phyloP scores from a whole-genome alignment of 2,888 invertebrate species.

The Drosophila lacicola region DNA sequence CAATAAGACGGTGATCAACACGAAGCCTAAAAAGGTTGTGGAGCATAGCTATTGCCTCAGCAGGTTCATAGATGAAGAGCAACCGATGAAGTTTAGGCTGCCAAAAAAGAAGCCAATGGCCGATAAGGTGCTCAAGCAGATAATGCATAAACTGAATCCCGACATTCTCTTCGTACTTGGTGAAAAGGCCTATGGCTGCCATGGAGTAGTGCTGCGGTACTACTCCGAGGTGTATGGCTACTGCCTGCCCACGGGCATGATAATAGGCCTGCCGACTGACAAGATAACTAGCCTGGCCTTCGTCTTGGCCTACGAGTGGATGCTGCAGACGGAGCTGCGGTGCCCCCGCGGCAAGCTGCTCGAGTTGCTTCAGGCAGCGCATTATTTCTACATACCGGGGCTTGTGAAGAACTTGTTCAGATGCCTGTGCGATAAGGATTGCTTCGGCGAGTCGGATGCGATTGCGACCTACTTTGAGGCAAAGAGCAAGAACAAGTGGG shows the following conservation, averaged over 20 bases:
- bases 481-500: not conserved
- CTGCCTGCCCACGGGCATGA: not conserved
- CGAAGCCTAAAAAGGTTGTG: not conserved
- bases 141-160: not conserved
- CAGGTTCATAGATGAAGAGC: not conserved
- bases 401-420: not conserved
- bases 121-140: not conserved
- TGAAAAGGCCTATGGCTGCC: not conserved
- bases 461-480: not conserved
- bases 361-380: not conserved
- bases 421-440: not conserved
- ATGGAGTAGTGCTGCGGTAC: not conserved
- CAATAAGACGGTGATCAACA: not conserved
- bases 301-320: not conserved
- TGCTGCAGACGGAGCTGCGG: not conserved
- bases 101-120: not conserved
- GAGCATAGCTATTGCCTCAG: not conserved
- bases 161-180: not conserved
- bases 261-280: not conserved
- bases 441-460: not conserved
- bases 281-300: not conserved
- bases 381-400: not conserved
- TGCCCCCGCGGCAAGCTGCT: constrained; percentile 1
- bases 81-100: not conserved
- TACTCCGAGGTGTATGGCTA: not conserved